These are phyloP conservation scores for Schlechtendalia chinensis DNA, from an alignment of 1,140 invertebrate genomes.

Conservation along the genomic window DNA sequence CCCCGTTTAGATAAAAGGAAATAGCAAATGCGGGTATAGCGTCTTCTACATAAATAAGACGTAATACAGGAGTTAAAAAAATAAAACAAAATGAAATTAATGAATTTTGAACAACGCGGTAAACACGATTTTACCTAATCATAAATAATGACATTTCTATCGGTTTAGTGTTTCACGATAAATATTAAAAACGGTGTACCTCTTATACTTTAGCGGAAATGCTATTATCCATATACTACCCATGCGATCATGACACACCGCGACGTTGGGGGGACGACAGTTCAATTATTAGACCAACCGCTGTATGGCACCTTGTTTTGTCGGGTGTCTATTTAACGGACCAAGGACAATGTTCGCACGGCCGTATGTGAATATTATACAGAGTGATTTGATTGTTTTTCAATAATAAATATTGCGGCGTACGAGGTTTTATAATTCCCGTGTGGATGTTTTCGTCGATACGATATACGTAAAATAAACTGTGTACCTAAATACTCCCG, in stretches of 20 bases:
- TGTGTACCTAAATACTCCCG: too few species aligned
- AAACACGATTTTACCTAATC: too few species aligned
- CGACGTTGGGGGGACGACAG: not conserved
- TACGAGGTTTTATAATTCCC: not conserved
- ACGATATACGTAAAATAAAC: not conserved
- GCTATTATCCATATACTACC: not conserved
- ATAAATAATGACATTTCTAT: too few species aligned
- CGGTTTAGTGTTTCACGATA: too few species aligned
- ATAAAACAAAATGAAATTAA: too few species aligned
- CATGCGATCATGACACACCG: not conserved
- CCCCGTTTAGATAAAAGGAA: too few species aligned
- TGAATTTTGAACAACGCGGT: too few species aligned
- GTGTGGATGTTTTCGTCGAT: not conserved
- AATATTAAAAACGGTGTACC: not conserved
- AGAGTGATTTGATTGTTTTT: slow-evolving; percentile 20
- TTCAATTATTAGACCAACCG: slow-evolving; percentile 17
- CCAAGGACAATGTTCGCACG: slow-evolving; percentile 15
- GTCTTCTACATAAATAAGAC: too few species aligned
- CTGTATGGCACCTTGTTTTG: slow-evolving; percentile 6
- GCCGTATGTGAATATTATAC: not conserved
- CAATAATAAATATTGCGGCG: not conserved
- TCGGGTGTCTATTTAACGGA: slow-evolving; percentile 25
- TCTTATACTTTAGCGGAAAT: not conserved
- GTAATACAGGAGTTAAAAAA: too few species aligned
- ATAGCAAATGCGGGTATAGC: too few species aligned